A percentile compares a stretch with the other conserved stretches of the same genome.
Conservation (phyloP, 2,113 vertebrate genomes). For the Lucifuga dentata region DNA sequence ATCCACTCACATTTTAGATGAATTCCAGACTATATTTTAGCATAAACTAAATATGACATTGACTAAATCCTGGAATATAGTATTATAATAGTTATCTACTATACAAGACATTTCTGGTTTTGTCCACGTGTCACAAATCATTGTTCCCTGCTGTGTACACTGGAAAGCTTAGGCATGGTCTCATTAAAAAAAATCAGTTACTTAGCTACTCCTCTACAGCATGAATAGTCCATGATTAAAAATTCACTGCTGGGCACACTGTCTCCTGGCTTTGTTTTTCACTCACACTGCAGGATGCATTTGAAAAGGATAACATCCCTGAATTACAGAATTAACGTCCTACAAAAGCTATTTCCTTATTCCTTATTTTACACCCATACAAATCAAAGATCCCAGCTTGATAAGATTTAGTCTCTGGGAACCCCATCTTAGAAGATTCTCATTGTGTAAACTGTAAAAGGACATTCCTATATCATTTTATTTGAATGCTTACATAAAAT, state of each 20-base stretch:
- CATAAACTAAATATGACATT: conserved; percentile 27
- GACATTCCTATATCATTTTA: not conserved
- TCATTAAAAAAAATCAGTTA: conserved; percentile 69
- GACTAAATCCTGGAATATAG: conserved; percentile 1
- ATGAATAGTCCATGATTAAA: conserved; percentile 55
- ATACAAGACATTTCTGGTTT: conserved; percentile 31
- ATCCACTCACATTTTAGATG: conserved; percentile 25
- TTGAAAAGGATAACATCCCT: conserved; percentile 54
- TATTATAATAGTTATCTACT: conserved; percentile 20
- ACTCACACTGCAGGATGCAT: conserved; percentile 45
- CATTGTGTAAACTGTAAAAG: no score
- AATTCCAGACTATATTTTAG: conserved; percentile 4
- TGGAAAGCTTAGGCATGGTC: conserved; percentile 46
- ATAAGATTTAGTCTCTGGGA: conserved; percentile 31
- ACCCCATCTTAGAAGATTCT: conserved; percentile 17
- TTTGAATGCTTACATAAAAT: not conserved
- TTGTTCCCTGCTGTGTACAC: conserved; percentile 48
- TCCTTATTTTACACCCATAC: conserved; percentile 19
- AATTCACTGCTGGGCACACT: conserved; percentile 52
- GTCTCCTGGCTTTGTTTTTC: conserved; percentile 61
- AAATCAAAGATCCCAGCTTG: conserved; percentile 27
- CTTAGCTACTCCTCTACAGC: conserved; percentile 45
- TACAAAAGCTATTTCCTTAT: not conserved
- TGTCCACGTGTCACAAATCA: conserved; percentile 50
- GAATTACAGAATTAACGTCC: conserved; percentile 28